Evolutionary conservation across 1,140 invertebrate species (phyloP).

Genomic region (Diabrotica undecimpunctata): DNA sequence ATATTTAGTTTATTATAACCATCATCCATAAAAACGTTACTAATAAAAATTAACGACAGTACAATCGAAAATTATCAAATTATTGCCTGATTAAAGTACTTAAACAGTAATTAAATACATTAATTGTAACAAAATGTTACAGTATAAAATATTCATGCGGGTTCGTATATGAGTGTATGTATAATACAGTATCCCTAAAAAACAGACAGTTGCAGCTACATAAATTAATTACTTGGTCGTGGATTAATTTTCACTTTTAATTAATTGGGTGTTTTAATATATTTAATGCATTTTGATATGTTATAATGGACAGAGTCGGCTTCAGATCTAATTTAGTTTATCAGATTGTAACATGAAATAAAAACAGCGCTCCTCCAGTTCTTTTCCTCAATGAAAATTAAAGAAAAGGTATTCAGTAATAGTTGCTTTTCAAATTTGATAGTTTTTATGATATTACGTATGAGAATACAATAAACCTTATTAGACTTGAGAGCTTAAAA

Average conservation of each 20-base stretch:
- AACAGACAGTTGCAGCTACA: not conserved
- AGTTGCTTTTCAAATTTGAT: too few relatives aligned
- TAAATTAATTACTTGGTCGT: not conserved
- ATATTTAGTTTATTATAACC: not conserved
- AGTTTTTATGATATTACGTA: too few relatives aligned
- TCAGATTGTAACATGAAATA: too few relatives aligned
- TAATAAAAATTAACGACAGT: constrained; percentile 4
- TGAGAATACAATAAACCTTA: too few relatives aligned
- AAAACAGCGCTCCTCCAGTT: too few relatives aligned
- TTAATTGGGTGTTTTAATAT: constrained; percentile 1
- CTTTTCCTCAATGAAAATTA: too few relatives aligned
- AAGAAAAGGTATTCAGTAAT: too few relatives aligned
- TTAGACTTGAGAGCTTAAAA: too few relatives aligned
- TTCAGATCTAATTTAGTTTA: too few relatives aligned
- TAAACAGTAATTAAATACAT: constrained; percentile 15
- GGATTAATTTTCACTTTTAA: not conserved
- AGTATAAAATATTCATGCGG: constrained; percentile 11
- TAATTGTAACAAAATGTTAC: constrained; percentile 8
- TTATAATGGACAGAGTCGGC: not conserved
- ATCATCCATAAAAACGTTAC: not conserved
- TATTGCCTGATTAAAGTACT: constrained; percentile 8
- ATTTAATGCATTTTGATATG: not conserved
- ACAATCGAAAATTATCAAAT: constrained; percentile 16
- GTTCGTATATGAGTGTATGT: not conserved
- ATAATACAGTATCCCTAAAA: not conserved